Conservation (phyloP, 2,797 vertebrate genomes). For the Sebastes miniatus region DNA sequence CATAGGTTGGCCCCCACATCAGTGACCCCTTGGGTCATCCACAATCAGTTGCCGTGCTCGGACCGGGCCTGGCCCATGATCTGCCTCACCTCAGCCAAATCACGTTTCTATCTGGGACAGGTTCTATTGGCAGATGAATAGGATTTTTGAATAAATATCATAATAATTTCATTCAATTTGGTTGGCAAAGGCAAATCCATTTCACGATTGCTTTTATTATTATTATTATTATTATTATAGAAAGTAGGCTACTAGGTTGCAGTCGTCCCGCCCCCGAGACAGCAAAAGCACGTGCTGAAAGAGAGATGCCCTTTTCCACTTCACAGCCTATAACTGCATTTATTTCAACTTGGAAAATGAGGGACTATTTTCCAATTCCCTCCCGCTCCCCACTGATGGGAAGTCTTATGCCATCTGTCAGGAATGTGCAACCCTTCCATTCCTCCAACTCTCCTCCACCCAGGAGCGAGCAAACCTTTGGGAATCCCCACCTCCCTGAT, state of each 20-base stretch:
- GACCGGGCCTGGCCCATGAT: neutral
- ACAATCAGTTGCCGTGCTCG: neutral
- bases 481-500: constrained; percentile 61
- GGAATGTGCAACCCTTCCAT: constrained; percentile 77
- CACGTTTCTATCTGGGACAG: neutral
- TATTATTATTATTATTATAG: neutral
- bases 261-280: neutral
- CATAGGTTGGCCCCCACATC: neutral
- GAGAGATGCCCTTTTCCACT: constrained; percentile 39
- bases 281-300: constrained; percentile 17
- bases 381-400: constrained; percentile 65
- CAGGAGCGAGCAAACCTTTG: constrained; percentile 48
- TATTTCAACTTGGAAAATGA: constrained; percentile 71
- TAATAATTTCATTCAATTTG: neutral
- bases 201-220: neutral
- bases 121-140: neutral
- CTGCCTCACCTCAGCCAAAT: neutral
- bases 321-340: constrained; percentile 30
- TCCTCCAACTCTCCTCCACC: constrained; percentile 59
- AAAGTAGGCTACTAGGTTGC: neutral
- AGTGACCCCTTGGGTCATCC: neutral
- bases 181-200: neutral
- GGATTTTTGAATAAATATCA: neutral
- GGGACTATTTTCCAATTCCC: constrained; percentile 74
- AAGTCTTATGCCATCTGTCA: constrained; percentile 80